Base-by-base conservation (phyloP, 1,140 invertebrate genomes). In the Anagrus nilaparvatae region DNA sequence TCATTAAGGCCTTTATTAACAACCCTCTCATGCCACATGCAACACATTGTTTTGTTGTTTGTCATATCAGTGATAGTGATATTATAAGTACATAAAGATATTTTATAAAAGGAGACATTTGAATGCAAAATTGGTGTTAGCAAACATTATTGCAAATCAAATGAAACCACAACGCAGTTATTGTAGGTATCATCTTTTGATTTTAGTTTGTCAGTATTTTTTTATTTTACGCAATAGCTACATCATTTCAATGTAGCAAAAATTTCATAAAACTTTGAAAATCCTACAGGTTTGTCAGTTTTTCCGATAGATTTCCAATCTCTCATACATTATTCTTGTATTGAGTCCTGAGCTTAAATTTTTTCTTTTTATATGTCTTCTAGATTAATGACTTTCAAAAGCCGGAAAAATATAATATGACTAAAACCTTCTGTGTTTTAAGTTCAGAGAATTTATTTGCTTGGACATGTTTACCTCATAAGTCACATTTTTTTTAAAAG, bases 1-100 rank as follows among this genome's bases (percentile, higher is more conserved):
- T 38, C 35, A n/a, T 38, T 38, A 8, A 4, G 23, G 5, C 23
- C 35, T 27, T 25, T 5, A 5, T 35, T 35, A 5, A 5, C 24
- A 27, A 27, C 28, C 12, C 18, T 10, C 14, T 38, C 35, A 28
- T 38, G 23, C 35, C 35, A 38, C 35, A 38, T 38, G 18, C 12
- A 38, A 28, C 35, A 38, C 19, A 4, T 28, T 2, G 23, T 7
- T 12, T 38, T 27, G 6, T 6, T 9, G 23, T 3, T 13, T 14
- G n/a, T n/a, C n/a, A 3, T 13, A 14, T 5, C n/a, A 38, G 17
- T 27, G 8, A 38, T 12, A 17, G 35, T 27, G 2, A 27, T 6
- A 28, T 38, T 38, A 17, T 17, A 38, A 1, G 21, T 20, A 23
- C 32, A 34, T 19, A 34, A 34, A 5, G 32, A 19, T 13, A 17